phyloP scores from a whole-genome alignment of 2,113 vertebrate species.

The Herpailurus yagouaroundi region DNA sequence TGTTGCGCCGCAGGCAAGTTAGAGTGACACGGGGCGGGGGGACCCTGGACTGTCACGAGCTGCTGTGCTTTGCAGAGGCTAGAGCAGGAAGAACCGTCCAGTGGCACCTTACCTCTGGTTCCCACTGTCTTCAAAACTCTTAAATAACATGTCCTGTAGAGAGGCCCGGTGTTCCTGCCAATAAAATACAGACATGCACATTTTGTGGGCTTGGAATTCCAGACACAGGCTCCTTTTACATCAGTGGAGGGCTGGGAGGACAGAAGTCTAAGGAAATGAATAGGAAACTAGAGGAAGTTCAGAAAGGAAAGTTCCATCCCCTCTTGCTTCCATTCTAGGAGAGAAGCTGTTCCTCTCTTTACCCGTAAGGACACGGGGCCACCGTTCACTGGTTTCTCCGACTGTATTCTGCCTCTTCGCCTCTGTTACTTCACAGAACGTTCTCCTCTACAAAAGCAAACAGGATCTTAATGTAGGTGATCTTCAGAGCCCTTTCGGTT shows the following conservation, averaged over 20 bases:
- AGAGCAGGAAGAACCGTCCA: not conserved
- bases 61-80: not conserved
- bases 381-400: not conserved
- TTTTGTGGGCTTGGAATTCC: not conserved
- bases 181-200: not conserved
- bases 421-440: not conserved
- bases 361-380: not conserved
- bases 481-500: not conserved
- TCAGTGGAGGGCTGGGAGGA: not conserved
- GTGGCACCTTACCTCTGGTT: not conserved
- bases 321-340: not conserved
- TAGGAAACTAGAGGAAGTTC: not conserved
- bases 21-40: rapidly evolving
- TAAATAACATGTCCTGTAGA: not conserved
- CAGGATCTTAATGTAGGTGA: not conserved
- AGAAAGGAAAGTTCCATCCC: not conserved
- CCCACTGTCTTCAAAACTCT: not conserved
- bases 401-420: not conserved
- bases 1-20: not conserved
- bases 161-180: not conserved
- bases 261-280: not conserved
- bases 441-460: not conserved
- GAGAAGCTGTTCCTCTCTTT: not conserved
- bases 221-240: not conserved
- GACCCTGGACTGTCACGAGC: not conserved